Evolutionary conservation across 2,888 invertebrate genomes (phyloP), one percentile per base, ranked within the genome.

Genomic region (Dasypolia templi): DNA sequence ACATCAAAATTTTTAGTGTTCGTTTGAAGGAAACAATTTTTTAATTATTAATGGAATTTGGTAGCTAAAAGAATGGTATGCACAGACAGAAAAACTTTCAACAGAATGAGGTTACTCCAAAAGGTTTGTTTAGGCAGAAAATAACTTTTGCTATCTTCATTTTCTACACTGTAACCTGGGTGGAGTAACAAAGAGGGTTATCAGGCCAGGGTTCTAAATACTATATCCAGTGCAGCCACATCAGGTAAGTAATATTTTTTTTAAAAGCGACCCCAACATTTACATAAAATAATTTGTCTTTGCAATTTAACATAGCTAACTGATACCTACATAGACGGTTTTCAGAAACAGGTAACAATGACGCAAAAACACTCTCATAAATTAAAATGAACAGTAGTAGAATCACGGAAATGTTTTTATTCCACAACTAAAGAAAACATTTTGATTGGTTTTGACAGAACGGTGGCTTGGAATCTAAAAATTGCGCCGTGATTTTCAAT

Each of bases 21-120:
- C 68, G 73, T 65, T 71, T 19, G 14, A 59, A 69, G 46, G 71
- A 65, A 84, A 84, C 72, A 71, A 76, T 80, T 75, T 79, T 82
- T 84, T 79, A 80, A 76, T 80, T 71, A 68, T 35, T 69, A 75
- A 75, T 14, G 80, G 84, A 72, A 82, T 82, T 79, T 70, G n/a
- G 32, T 63, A 32, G 62, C 62, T 56, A 39, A 80, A 83, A 80
- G 84, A 75, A 2, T 58, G 81, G 84, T 75, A 80, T 84, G 81
- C 26, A 64, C 63, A 70, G 32, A 67, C 75, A 63, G 32, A 70
- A 71, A 71, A 83, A 74, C 71, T 74, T 79, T 68, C 19, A 73
- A 61, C 67, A 71, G 51, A 72, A 64, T 79, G 39, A 59, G 65
- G 44, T 51, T 29, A 49, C 32, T 73, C 29, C 17, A 59, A 72